Conservation (phyloP, 2,797 vertebrate genomes). For the Sebastes matsubarae region DNA sequence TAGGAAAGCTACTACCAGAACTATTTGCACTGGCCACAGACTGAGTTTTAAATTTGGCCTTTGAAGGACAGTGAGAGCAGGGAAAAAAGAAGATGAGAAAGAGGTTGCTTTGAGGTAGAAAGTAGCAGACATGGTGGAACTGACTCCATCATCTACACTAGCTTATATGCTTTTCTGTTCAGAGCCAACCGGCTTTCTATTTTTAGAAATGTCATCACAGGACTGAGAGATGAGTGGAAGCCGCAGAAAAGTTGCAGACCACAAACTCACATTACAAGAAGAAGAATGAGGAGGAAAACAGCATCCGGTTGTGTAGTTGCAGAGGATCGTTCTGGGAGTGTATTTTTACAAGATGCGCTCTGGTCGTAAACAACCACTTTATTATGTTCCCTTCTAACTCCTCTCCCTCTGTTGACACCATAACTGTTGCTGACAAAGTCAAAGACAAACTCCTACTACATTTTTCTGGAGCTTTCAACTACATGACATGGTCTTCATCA, state of each 20-base stretch:
- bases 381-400: constrained; percentile 5
- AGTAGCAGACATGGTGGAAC: constrained; percentile 23
- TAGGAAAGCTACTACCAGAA: not conserved
- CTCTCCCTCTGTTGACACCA: constrained; percentile 35
- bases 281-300: constrained; percentile 1
- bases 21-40: not conserved
- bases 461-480: not conserved
- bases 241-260: constrained; percentile 13
- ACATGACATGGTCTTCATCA: not conserved
- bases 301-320: not conserved
- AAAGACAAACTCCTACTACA: not conserved
- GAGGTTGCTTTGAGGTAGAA: constrained; percentile 26
- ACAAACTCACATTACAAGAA: constrained; percentile 6
- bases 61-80: not conserved
- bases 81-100: not conserved
- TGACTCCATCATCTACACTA: constrained; percentile 38
- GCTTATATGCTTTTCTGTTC: constrained; percentile 34
- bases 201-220: constrained; percentile 51
- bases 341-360: not conserved
- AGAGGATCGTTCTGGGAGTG: not conserved
- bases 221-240: constrained; percentile 30
- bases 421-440: not conserved
- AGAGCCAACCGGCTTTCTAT: constrained; percentile 43
- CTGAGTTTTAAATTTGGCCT: constrained; percentile 17
- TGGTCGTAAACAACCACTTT: constrained; percentile 2